Base-by-base conservation (phyloP, 2,797 vertebrate species). In the Falco biarmicus region DNA sequence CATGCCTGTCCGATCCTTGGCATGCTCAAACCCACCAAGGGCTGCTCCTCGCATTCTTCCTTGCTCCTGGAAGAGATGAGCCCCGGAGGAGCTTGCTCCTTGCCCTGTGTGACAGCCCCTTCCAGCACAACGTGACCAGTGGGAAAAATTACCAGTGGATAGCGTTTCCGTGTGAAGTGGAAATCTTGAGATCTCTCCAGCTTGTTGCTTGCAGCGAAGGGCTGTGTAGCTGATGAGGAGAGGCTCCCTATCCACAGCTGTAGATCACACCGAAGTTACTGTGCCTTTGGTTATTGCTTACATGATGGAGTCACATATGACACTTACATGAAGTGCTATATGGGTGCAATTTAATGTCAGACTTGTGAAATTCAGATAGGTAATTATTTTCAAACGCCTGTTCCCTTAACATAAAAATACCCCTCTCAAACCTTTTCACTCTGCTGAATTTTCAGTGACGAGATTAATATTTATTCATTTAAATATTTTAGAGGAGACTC, bases 391-490 rank as follows among this genome's bases (percentile, higher is more conserved):
- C 50, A 70, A 63, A 64, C 39, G 31, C 60, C 77, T 77, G 17
- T 39, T 90, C 66, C 47, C n/a, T 51, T 57, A 34, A 21, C 28
- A 9, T 65, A 45, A 45, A 93, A 91, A n/a, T 37, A 69, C 1
- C 45, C 47, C 34, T 60, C 65, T 47, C 14, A 88, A 69, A 56
- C 56, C 63, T 32, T 39, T 39, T 78, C 51, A 11, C 41, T 71
- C 70, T 68, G 41, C 53, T 73, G 90, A 71, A 73, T 87, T 83
- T 85, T 59, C 70, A 75, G 9, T 26, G 54, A 50, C 41, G 63
- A 84, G 34, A 70, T 95, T 41, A 83, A 56, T 83, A 82, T 95
- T 93, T 81, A 89, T 76, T 53, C 50, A 32, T 59, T 56, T 87
- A 71, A 75, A 73, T 71, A 25, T 65, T 80, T 85, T 20, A 76